Conservation (phyloP, 2,888 invertebrate species). For the Metacarcinus magister region DNA sequence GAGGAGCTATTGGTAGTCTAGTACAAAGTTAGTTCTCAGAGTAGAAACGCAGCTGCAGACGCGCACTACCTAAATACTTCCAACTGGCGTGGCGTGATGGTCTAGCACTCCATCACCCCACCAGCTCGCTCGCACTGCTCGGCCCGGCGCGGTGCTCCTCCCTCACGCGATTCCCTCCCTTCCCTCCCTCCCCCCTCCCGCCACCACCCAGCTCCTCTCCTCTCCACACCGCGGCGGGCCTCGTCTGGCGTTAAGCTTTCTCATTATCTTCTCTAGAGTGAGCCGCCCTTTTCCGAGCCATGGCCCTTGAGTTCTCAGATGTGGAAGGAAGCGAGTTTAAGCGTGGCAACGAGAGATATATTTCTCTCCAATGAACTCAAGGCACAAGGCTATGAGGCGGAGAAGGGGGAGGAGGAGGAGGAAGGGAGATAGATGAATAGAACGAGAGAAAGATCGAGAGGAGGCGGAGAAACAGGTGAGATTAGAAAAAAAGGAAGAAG, state of each 20-base stretch:
- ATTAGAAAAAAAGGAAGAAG: background rate
- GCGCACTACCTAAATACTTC: constrained; percentile 9
- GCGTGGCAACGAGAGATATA: constrained; percentile 79
- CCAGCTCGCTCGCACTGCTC: background rate
- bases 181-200: background rate
- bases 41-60: constrained; percentile 32
- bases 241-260: background rate
- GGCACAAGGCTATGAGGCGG: constrained; percentile 68
- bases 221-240: constrained; percentile 49
- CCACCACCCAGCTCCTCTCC: constrained; percentile 8
- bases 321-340: constrained; percentile 79
- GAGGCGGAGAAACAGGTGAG: background rate
- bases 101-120: background rate
- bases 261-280: constrained; percentile 51
- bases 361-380: constrained; percentile 79
- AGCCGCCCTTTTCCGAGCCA: constrained; percentile 67
- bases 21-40: constrained; percentile 49
- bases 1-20: constrained; percentile 29
- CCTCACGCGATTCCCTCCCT: background rate
- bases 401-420: background rate
- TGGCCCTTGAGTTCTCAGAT: constrained; percentile 78
- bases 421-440: background rate
- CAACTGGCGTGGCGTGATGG: background rate
- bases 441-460: background rate
- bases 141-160: constrained; percentile 45